Evolutionary conservation across 2,113 vertebrate genomes (phyloP), one percentile per base, ranked within the genome.

Genomic region (Brevimyrus niger): DNA sequence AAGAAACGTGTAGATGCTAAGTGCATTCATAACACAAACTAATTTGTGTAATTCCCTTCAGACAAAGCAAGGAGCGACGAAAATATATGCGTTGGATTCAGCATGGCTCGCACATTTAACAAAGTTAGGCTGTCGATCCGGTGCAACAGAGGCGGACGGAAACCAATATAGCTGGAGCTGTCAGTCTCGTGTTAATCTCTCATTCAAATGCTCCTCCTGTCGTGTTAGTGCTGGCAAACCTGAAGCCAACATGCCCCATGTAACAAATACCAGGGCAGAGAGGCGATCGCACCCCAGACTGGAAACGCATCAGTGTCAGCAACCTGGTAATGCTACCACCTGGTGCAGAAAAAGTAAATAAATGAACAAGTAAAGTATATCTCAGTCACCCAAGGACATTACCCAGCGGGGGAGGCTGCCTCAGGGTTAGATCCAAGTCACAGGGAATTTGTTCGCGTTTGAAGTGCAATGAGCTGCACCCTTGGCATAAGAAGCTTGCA

Each of bases 401-500:
- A 44, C 42, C 42, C 88, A 23, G 82, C 83, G 50, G 23, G 55
- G 53, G n/a, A 23, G n/a, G 23, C 44, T 35, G 23, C n/a, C n/a
- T 86, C 58, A 50, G 58, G 55, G 83, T 86, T 86, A 58, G 4
- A 48, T 46, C 44, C 47, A 69, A 61, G 90, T 88, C 91, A 84
- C 84, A 48, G 31, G 89, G 31, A 86, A 82, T 73, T 15, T 48
- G 8, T n/a, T 21, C 86, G 73, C 53, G 48, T 90, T 89, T 53
- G 4, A 87, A 85, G 84, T 48, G 65, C 65, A 27, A 19, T 65
- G 50, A 80, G 82, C 91, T 89, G 90, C 51, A 90, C 89, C 86
- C 88, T 92, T 93, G 92, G 91, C 92, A 89, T 87, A 35, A 46
- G 15, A 92, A 88, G 88, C 83, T 47, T 51, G 42, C 76, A 69